Percentiles rank a stretch among this genome's conserved stretches.
Evolutionary conservation across 1,140 invertebrate species (phyloP).

Genomic region (Drosophila ficusphila): DNA sequence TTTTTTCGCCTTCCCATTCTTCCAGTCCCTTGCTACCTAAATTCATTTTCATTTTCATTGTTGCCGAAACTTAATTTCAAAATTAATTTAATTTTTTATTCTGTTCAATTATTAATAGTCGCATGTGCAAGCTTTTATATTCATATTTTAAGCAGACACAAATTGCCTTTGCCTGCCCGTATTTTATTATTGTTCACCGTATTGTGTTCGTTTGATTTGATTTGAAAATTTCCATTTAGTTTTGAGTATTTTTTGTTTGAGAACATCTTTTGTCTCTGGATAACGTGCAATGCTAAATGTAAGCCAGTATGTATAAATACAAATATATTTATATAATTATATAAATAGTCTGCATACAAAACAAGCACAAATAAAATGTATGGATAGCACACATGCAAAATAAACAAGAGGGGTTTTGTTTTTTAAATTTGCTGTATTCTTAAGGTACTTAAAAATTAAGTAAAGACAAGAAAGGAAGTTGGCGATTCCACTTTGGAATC

Average conservation of each 20-base stretch:
- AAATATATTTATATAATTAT: too few relatives aligned
- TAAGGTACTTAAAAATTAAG: too few relatives aligned
- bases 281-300: background rate
- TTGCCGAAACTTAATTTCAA: conserved; percentile 20
- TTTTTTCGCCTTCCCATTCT: conserved; percentile 30
- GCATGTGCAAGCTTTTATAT: conserved; percentile 6
- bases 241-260: background rate
- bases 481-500: too few relatives aligned
- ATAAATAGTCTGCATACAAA: background rate
- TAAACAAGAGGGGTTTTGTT: too few relatives aligned
- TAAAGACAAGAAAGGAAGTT: too few relatives aligned
- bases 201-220: conserved; percentile 23
- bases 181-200: conserved; percentile 1
- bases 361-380: too few relatives aligned
- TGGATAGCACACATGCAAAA: too few relatives aligned
- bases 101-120: conserved; percentile 23
- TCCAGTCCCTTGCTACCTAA: conserved; percentile 25
- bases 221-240: conserved; percentile 41
- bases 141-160: conserved; percentile 14
- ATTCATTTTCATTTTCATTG: conserved; percentile 67
- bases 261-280: conserved; percentile 1
- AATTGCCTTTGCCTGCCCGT: conserved; percentile 3
- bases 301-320: background rate
- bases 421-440: too few relatives aligned
- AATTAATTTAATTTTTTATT: conserved; percentile 48